Evolutionary conservation across 2,888 invertebrate species (phyloP).

Genomic region (Stomorhina lunata): DNA sequence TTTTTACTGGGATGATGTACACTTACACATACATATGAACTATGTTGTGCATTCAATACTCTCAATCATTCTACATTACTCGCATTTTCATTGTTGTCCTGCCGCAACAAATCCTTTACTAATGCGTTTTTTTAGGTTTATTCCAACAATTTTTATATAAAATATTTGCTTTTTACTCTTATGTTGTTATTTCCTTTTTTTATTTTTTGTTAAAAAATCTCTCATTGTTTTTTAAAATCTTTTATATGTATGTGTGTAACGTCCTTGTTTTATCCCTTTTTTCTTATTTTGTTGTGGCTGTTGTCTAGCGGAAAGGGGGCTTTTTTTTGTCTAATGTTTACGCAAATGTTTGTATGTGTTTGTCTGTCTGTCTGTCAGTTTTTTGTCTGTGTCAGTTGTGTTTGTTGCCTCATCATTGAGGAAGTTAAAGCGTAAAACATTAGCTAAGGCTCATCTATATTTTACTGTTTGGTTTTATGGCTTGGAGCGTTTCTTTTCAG

Average conservation of each 20-base stretch:
- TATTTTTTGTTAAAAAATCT: slow-evolving; percentile 14
- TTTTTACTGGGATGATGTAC: too few species aligned
- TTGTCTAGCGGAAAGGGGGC: background rate
- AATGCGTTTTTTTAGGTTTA: slow-evolving; percentile 51
- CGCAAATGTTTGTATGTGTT: slow-evolving; percentile 14
- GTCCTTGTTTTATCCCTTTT: slow-evolving; percentile 45
- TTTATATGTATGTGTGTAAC: slow-evolving; percentile 4
- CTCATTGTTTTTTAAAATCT: background rate
- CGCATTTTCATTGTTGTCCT: slow-evolving; percentile 50
- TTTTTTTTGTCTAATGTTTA: background rate
- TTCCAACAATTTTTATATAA: slow-evolving; percentile 26
- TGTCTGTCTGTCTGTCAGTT: too few species aligned
- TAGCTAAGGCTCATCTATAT: slow-evolving; percentile 7
- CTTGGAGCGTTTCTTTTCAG: background rate
- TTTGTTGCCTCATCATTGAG: slow-evolving; percentile 24
- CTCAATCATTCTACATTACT: background rate
- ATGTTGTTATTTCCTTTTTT: slow-evolving; percentile 23
- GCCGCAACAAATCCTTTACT: slow-evolving; percentile 67
- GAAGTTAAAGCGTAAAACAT: background rate
- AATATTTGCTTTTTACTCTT: slow-evolving; percentile 15
- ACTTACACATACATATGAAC: background rate
- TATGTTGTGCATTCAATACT: background rate
- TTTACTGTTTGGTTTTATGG: background rate
- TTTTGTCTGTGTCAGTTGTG: slow-evolving; percentile 21
- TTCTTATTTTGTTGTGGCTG: background rate